These are phyloP conservation scores for Nephrotoma guestfalica DNA, from an alignment of 2,888 invertebrate genomes.

Conservation along the genomic window DNA sequence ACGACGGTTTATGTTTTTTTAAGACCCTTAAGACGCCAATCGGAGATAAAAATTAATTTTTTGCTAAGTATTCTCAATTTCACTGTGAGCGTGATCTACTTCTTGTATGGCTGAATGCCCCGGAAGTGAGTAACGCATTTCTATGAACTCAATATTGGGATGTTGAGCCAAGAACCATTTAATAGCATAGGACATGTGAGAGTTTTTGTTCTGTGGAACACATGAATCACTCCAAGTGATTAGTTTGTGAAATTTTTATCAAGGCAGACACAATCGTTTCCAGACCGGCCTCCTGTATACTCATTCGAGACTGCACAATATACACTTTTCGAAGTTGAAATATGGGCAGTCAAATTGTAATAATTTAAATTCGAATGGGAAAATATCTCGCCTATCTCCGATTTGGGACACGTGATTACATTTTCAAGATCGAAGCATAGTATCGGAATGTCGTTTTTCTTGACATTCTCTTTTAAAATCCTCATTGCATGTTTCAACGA, in stretches of 20 bases:
- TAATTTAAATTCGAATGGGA: background rate
- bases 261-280: background rate
- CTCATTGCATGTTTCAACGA: background rate
- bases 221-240: background rate
- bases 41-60: no score
- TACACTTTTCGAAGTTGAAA: slow-evolving; percentile 2
- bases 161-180: no score
- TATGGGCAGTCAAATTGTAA: background rate
- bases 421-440: background rate
- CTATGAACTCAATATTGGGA: no score
- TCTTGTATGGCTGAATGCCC: no score
- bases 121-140: no score
- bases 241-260: background rate
- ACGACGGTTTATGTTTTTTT: no score
- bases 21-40: no score
- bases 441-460: background rate
- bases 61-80: no score
- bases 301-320: slow-evolving; percentile 9
- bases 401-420: background rate
- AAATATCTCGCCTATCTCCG: background rate
- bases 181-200: no score
- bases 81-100: no score
- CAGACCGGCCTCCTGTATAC: background rate
- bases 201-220: no score
- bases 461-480: background rate